Evolutionary conservation across 2,888 invertebrate genomes (phyloP).

Genomic region (Temnothorax unifasciatus): DNA sequence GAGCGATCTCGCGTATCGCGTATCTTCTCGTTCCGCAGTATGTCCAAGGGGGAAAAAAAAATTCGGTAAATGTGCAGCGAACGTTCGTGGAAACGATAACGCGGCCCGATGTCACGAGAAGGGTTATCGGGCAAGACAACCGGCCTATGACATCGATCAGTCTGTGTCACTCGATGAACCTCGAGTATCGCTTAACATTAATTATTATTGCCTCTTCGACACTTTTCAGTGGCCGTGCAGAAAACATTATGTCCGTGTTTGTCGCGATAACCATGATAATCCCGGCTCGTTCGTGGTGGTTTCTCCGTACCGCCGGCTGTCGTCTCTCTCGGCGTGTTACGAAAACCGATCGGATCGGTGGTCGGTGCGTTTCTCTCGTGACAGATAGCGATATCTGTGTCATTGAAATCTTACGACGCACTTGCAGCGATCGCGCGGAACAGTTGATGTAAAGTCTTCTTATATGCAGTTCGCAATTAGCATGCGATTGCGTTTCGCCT

Average conservation of each 20-base stretch:
- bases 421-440: conserved; percentile 4
- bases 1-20: neutral
- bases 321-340: conserved; percentile 43
- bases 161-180: conserved; percentile 83
- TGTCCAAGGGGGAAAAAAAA: conserved; percentile 68
- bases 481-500: neutral
- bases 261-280: conserved; percentile 63
- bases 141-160: conserved; percentile 86
- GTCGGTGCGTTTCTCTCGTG: conserved; percentile 18
- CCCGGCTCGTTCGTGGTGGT: conserved; percentile 1
- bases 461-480: neutral
- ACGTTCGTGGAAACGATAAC: conserved; percentile 81
- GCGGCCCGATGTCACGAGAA: conserved; percentile 80
- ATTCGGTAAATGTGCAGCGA: conserved; percentile 73
- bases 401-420: conserved; percentile 41
- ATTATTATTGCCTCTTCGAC: conserved; percentile 86
- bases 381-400: conserved; percentile 54
- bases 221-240: conserved; percentile 78
- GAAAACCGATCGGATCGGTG: conserved; percentile 47
- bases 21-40: conserved; percentile 34
- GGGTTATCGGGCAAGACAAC: conserved; percentile 84
- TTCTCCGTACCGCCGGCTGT: conserved; percentile 1
- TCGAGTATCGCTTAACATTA: conserved; percentile 84
- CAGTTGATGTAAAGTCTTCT: neutral
- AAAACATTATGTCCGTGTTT: conserved; percentile 75